A percentile compares a stretch with the other conserved stretches of the same genome.
These are phyloP conservation scores for Epinotia brunnichana DNA, from an alignment of 2,888 invertebrate species.

Conservation along the genomic window DNA sequence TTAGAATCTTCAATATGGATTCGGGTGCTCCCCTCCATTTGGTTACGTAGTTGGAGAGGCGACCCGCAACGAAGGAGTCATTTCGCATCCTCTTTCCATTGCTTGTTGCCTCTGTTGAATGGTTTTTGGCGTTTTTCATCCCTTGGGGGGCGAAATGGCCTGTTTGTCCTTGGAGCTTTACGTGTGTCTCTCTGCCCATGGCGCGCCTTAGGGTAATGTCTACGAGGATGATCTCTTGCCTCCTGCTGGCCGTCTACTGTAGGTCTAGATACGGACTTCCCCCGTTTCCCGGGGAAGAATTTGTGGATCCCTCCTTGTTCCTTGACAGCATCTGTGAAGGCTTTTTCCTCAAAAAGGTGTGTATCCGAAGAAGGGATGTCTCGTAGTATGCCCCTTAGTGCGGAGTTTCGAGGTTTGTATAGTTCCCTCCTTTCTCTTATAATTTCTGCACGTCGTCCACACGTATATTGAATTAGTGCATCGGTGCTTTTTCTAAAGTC, in stretches of 20 bases:
- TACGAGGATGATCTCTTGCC: too few relatives aligned
- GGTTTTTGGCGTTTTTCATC: too few relatives aligned
- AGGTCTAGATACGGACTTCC: not conserved
- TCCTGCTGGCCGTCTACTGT: too few relatives aligned
- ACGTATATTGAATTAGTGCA: not conserved
- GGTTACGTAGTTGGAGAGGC: not conserved
- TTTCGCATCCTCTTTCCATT: too few relatives aligned
- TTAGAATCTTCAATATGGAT: slow-evolving; percentile 2
- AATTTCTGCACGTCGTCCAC: not conserved
- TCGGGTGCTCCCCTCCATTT: slow-evolving; percentile 15
- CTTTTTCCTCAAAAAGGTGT: not conserved
- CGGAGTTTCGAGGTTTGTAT: not conserved
- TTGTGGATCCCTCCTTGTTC: not conserved
- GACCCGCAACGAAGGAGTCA: slow-evolving; percentile 3
- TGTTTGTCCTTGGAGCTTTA: too few relatives aligned
- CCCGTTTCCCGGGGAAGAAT: not conserved
- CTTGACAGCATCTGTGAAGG: not conserved
- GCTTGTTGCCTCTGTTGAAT: too few relatives aligned
- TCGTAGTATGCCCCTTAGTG: not conserved
- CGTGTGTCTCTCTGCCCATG: too few relatives aligned
- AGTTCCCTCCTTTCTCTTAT: not conserved
- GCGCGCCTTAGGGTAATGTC: too few relatives aligned
- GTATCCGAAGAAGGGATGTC: not conserved
- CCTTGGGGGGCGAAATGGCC: too few relatives aligned
- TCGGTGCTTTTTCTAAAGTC: not conserved